Evolutionary conservation across 2,888 invertebrate genomes (phyloP).

Genomic region (Andrena hattorfiana): DNA sequence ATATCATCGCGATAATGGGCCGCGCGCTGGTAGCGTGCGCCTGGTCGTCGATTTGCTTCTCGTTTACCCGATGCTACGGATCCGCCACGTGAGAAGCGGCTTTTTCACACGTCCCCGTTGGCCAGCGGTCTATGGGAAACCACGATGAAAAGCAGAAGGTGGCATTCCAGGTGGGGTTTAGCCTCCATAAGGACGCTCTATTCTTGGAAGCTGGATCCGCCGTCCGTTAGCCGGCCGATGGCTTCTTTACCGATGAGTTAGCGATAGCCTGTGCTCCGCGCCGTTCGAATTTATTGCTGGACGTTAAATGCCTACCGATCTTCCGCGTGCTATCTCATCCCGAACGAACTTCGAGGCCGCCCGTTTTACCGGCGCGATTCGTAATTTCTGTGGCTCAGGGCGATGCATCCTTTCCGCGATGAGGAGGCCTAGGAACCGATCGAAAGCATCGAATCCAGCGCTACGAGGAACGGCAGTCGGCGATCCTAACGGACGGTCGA

Average conservation of each 20-base stretch:
- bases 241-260: not conserved
- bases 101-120: constrained; percentile 68
- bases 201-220: constrained; percentile 77
- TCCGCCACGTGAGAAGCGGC: constrained; percentile 55
- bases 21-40: not conserved
- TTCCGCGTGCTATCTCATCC: constrained; percentile 5
- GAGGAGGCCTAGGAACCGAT: not conserved
- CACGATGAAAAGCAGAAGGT: constrained; percentile 63
- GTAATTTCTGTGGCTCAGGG: too few species aligned
- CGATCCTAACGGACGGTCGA: constrained; percentile 14
- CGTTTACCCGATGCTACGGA: constrained; percentile 35
- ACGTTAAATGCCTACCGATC: constrained; percentile 40
- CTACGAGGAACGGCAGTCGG: constrained; percentile 9
- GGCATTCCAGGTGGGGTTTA: constrained; percentile 77
- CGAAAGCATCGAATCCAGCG: constrained; percentile 20
- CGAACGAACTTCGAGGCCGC: not conserved
- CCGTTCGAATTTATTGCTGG: constrained; percentile 32
- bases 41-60: constrained; percentile 31
- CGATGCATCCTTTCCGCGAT: constrained; percentile 12
- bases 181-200: constrained; percentile 78
- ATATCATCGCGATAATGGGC: constrained; percentile 22
- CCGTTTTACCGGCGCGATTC: not conserved
- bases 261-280: constrained; percentile 14
- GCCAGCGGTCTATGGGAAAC: constrained; percentile 57
- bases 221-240: constrained; percentile 72